These are phyloP conservation scores for Epicauta chinensis DNA, from an alignment of 1,140 invertebrate genomes.

Conservation along the genomic window DNA sequence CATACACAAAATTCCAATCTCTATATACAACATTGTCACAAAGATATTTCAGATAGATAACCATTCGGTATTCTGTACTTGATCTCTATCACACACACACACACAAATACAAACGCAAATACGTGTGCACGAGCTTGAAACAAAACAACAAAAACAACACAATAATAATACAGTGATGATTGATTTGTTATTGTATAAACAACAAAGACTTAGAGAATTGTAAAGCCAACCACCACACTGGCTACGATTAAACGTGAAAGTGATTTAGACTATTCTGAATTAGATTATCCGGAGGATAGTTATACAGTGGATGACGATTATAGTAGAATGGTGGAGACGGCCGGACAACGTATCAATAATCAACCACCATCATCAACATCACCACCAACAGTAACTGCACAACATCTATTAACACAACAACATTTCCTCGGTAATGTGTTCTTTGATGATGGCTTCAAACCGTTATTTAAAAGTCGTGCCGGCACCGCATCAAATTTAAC, in stretches of 20 bases:
- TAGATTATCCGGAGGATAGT: slow-evolving; percentile 34
- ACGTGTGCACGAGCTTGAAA: no score
- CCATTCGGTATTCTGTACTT: no score
- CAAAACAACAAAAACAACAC: no score
- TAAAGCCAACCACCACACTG: slow-evolving; percentile 20
- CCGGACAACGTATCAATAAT: slow-evolving; percentile 12
- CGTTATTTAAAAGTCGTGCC: slow-evolving; percentile 25
- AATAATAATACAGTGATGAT: no score
- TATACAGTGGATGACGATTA: slow-evolving; percentile 28
- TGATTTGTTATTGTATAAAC: no score
- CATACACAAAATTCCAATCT: not conserved
- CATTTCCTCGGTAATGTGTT: slow-evolving; percentile 35
- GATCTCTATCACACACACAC: no score
- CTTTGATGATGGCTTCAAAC: slow-evolving; percentile 36
- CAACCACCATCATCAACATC: slow-evolving; percentile 4
- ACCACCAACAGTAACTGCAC: not conserved
- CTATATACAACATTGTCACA: not conserved
- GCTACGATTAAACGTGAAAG: slow-evolving; percentile 37
- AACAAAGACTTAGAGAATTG: no score
- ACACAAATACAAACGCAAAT: no score
- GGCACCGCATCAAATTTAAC: slow-evolving; percentile 33
- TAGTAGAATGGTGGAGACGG: slow-evolving; percentile 38
- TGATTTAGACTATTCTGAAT: slow-evolving; percentile 28
- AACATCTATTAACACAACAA: slow-evolving; percentile 17
- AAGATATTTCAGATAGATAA: not conserved